Evolutionary conservation across 2,113 vertebrate genomes (phyloP), one percentile per base, ranked within the genome.

Genomic region (Cromileptes altivelis): DNA sequence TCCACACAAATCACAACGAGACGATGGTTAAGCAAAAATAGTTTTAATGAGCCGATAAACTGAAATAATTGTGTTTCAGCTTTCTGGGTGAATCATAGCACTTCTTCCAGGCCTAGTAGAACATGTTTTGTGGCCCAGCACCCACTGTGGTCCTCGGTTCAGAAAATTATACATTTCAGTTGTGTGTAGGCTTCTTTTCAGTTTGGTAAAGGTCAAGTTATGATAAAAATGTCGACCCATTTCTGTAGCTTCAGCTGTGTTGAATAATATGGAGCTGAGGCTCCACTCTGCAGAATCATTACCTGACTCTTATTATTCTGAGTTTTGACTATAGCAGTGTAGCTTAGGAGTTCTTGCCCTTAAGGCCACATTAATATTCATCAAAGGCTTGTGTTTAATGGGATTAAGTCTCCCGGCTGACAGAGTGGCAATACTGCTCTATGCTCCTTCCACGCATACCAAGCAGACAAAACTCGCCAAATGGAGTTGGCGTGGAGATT

Each of bases 351-450:
- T 85, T 89, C 63, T 81, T 85, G 47, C 78, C 88, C 85, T 86
- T 62, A 65, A 90, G 81, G 84, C 74, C 52, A 70, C 82, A 89
- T 93, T 91, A 87, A 92, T 91, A 93, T 92, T 93, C 85, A 91
- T 89, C 88, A 82, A 81, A 85, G 55, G 64, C 78, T 70, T 11
- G 57, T 84, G 60, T 82, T 93, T 88, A 90, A 92, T 87, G 72
- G 78, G 82, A 90, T 93, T 90, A 90, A 67, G 75, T 80, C 70
- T 89, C 65, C 52, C 6, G 70, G 68, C 78, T 87, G 84, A 92
- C 89, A 72, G 74, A 90, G 61, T 76, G 72, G 86, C 70, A 75
- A 63, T 49, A 75, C 67, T 55, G 52, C 74, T 70, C 58, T 25
- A 68, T 65, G 74, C 52, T 85, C 49, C 65, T 80, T 88, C 73